Percentiles rank a stretch among this genome's conserved stretches.
These are phyloP conservation scores for Drosophila kanekoi DNA, from an alignment of 2,888 invertebrate genomes.

Conservation along the genomic window DNA sequence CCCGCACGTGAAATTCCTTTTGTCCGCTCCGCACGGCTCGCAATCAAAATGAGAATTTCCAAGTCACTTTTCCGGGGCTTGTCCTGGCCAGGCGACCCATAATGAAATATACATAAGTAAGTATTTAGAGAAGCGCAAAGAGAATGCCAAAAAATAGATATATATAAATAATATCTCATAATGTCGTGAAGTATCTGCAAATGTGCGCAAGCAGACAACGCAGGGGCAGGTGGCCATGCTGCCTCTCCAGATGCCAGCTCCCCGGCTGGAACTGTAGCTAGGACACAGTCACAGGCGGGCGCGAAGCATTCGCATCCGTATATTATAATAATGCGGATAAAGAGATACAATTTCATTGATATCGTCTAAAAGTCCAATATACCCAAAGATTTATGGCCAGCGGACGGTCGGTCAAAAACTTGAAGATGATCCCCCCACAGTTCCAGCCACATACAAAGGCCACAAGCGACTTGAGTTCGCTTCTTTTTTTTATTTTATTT, in stretches of 20 bases:
- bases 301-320: slow-evolving; percentile 74
- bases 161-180: slow-evolving; percentile 81
- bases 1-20: slow-evolving; percentile 73
- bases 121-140: slow-evolving; percentile 51
- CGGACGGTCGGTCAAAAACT: slow-evolving; percentile 60
- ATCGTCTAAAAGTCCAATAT: slow-evolving; percentile 85
- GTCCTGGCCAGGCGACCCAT: slow-evolving; percentile 48
- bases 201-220: slow-evolving; percentile 26
- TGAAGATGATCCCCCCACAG: slow-evolving; percentile 65
- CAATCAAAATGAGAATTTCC: slow-evolving; percentile 55
- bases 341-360: slow-evolving; percentile 85
- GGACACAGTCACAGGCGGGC: slow-evolving; percentile 42
- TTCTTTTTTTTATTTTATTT: slow-evolving; percentile 21
- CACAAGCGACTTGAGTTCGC: slow-evolving; percentile 39
- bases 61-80: slow-evolving; percentile 32
- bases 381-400: slow-evolving; percentile 82
- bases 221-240: slow-evolving; percentile 47
- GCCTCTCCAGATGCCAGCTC: not conserved
- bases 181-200: slow-evolving; percentile 77
- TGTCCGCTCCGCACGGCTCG: slow-evolving; percentile 51
- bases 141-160: slow-evolving; percentile 29
- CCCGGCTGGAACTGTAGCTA: slow-evolving; percentile 6
- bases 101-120: slow-evolving; percentile 77
- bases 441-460: slow-evolving; percentile 42
- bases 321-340: slow-evolving; percentile 85